Evolutionary conservation across 2,797 vertebrate species (phyloP).

Genomic region (Cryptoprocta ferox): DNA sequence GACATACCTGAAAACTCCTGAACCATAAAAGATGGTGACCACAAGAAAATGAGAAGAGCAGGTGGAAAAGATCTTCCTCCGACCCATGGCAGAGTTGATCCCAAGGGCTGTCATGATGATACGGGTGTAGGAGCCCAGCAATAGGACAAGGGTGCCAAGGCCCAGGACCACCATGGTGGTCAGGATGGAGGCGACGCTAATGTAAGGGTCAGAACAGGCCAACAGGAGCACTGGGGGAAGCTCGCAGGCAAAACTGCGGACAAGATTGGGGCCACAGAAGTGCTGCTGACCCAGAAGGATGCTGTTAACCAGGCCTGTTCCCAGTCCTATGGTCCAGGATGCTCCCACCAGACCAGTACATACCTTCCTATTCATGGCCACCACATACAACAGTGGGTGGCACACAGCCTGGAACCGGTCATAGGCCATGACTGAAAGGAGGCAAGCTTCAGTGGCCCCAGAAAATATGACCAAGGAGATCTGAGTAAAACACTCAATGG

Average conservation of each 20-base stretch:
- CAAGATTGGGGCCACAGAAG: constrained; percentile 65
- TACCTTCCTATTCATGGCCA: constrained; percentile 47
- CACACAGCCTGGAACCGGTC: constrained; percentile 73
- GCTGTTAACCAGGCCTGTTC: not conserved
- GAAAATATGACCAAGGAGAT: constrained; percentile 58
- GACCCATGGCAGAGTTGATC: not conserved
- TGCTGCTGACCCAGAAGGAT: constrained; percentile 58
- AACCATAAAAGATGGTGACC: constrained; percentile 50
- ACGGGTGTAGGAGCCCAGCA: constrained; percentile 59
- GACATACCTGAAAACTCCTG: constrained; percentile 62
- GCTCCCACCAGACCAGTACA: constrained; percentile 29
- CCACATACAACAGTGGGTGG: constrained; percentile 42
- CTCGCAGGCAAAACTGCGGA: constrained; percentile 54
- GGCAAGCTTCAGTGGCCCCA: constrained; percentile 59
- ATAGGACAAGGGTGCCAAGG: not conserved
- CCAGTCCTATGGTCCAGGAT: constrained; percentile 41
- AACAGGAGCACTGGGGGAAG: constrained; percentile 56
- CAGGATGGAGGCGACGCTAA: not conserved
- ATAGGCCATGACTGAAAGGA: constrained; percentile 75
- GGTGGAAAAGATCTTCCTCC: constrained; percentile 66
- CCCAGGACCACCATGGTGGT: not conserved
- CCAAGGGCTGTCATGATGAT: constrained; percentile 62
- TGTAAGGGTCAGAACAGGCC: constrained; percentile 49
- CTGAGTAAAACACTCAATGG: constrained; percentile 56
- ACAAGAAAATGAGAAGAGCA: constrained; percentile 65